Conservation (phyloP, 2,888 invertebrate genomes). For the Adela reaumurella region DNA sequence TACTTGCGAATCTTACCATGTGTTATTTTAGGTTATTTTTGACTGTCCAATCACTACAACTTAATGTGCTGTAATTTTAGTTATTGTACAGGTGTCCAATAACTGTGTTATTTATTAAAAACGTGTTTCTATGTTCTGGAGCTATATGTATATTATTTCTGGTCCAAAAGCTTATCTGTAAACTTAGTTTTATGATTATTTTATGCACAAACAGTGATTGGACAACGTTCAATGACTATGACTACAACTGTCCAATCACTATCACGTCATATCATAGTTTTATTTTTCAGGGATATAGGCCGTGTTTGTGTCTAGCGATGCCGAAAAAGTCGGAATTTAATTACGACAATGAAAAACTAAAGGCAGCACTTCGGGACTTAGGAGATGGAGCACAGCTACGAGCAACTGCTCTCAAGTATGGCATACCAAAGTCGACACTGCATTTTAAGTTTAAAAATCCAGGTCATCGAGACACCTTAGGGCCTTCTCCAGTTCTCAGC, state of each 20-base stretch:
- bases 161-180: too few relatives aligned
- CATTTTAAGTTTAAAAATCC: slow-evolving; percentile 8
- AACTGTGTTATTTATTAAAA: slow-evolving; percentile 2
- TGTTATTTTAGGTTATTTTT: background rate
- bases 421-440: slow-evolving; percentile 7
- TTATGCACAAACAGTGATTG: too few relatives aligned
- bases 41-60: slow-evolving; percentile 1
- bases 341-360: slow-evolving; percentile 5
- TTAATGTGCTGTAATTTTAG: slow-evolving; percentile 1
- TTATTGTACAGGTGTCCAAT: slow-evolving; percentile 5
- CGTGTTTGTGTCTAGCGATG: slow-evolving; percentile 2
- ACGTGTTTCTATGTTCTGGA: too few relatives aligned
- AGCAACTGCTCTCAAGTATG: slow-evolving; percentile 11
- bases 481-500: slow-evolving; percentile 5
- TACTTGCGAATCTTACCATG: too few relatives aligned
- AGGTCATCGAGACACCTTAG: slow-evolving; percentile 3
- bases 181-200: too few relatives aligned
- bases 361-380: slow-evolving; percentile 3
- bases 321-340: slow-evolving; percentile 5
- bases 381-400: background rate
- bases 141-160: too few relatives aligned
- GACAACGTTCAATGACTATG: too few relatives aligned
- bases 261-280: too few relatives aligned
- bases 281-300: too few relatives aligned
- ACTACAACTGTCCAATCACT: too few relatives aligned